phyloP scores from a whole-genome alignment of 1,140 invertebrate genomes.

The Bathynomus jamesi region DNA sequence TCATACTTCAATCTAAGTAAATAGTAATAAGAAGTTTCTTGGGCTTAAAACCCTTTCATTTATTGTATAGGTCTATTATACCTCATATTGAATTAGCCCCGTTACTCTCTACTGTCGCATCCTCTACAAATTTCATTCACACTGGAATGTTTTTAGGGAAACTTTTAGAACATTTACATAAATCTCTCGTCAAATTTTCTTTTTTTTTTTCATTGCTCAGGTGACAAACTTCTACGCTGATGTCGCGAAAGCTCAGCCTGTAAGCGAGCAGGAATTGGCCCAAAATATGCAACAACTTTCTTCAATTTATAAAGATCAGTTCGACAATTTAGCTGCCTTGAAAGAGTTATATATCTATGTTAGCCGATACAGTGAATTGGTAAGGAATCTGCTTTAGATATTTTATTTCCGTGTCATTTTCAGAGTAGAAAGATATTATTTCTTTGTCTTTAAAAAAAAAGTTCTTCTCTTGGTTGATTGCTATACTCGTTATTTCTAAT shows the following conservation, averaged over 20 bases:
- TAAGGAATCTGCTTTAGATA: constrained; percentile 45
- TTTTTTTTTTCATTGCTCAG: too few relatives aligned
- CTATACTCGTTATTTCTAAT: background rate
- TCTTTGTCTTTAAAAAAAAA: background rate
- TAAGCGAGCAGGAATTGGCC: constrained; percentile 85
- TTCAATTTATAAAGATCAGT: constrained; percentile 74
- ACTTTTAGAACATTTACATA: too few relatives aligned
- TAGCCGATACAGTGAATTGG: constrained; percentile 84
- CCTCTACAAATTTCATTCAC: too few relatives aligned
- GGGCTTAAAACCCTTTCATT: too few relatives aligned
- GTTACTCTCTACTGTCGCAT: too few relatives aligned
- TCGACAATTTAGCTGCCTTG: constrained; percentile 79
- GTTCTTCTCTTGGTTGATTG: background rate
- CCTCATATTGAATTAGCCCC: too few relatives aligned
- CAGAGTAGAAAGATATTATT: background rate
- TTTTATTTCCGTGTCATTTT: constrained; percentile 2
- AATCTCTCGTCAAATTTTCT: too few relatives aligned
- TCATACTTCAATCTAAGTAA: too few relatives aligned
- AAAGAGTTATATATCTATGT: constrained; percentile 92
- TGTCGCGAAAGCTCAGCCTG: constrained; percentile 71
- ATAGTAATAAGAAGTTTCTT: too few relatives aligned
- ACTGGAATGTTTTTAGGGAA: too few relatives aligned
- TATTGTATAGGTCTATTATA: too few relatives aligned
- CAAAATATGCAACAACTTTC: constrained; percentile 86
- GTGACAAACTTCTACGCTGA: constrained; percentile 80